A percentile compares a stretch with the other conserved stretches of the same genome.
Evolutionary conservation across 2,888 invertebrate species (phyloP).

Genomic region (Teleogryllus oceanicus): DNA sequence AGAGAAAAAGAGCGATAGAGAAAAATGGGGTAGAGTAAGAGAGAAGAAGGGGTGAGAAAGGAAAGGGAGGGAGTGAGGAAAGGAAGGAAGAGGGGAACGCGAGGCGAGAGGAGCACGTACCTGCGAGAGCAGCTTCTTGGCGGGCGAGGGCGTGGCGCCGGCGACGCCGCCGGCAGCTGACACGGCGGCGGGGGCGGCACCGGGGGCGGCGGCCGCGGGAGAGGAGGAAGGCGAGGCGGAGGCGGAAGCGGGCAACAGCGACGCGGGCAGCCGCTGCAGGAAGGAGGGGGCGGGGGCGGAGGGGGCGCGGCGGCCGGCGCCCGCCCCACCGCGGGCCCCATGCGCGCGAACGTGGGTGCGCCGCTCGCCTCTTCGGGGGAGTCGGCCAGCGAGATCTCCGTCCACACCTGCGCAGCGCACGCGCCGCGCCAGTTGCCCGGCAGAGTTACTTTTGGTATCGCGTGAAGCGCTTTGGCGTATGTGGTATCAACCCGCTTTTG

Average conservation of each 20-base stretch:
- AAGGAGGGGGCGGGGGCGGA: background rate
- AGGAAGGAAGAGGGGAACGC: too few species aligned
- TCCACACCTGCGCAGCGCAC: conserved; percentile 60
- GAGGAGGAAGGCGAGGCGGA: background rate
- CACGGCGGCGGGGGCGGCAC: background rate
- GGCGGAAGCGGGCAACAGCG: background rate
- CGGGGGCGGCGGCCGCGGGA: background rate
- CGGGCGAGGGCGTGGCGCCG: background rate
- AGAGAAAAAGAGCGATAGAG: too few species aligned
- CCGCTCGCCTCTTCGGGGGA: conserved; percentile 44
- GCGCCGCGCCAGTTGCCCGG: too few species aligned
- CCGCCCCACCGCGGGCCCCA: conserved; percentile 30
- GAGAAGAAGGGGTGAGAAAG: too few species aligned
- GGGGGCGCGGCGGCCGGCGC: background rate
- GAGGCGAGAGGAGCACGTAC: background rate
- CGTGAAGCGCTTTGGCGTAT: too few species aligned
- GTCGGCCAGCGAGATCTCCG: conserved; percentile 67
- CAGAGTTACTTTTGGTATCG: too few species aligned
- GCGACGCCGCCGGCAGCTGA: background rate
- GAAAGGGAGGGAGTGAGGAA: too few species aligned
- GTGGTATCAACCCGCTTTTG: too few species aligned
- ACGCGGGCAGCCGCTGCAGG: background rate
- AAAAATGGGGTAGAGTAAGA: too few species aligned
- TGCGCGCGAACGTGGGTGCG: conserved; percentile 32
- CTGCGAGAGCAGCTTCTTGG: background rate